Percentiles rank a stretch among this genome's conserved stretches.
phyloP scores from a whole-genome alignment of 2,113 vertebrate species.

The Oenanthe melanoleuca region DNA sequence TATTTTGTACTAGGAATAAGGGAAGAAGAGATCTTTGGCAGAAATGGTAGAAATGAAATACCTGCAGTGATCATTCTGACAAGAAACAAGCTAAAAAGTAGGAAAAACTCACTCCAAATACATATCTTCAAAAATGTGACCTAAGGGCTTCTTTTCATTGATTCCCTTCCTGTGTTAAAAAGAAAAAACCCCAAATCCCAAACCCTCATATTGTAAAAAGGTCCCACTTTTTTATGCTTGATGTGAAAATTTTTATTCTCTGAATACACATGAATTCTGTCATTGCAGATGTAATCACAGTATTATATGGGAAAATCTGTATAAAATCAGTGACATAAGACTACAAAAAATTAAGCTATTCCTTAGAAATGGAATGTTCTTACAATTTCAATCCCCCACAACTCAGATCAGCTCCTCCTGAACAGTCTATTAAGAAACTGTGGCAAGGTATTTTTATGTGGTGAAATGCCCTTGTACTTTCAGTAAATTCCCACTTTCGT shows the following conservation, averaged over 20 bases:
- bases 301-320: neutral
- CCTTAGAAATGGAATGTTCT: neutral
- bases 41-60: neutral
- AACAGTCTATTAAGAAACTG: neutral
- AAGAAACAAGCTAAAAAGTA: neutral
- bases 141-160: neutral
- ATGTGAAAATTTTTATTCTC: neutral
- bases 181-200: neutral
- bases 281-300: neutral
- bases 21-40: neutral
- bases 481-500: neutral
- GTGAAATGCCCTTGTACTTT: neutral
- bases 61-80: neutral
- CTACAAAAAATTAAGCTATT: neutral
- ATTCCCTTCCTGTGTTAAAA: neutral
- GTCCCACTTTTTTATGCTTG: neutral
- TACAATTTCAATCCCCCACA: accelerated
- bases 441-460: neutral
- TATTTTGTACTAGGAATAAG: neutral
- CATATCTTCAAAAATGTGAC: neutral
- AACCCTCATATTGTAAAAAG: neutral
- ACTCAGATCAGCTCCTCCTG: neutral
- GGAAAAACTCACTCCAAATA: neutral
- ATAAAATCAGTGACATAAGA: neutral
- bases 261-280: neutral